Evolutionary conservation across 2,113 vertebrate species (phyloP).

Genomic region (Scolopax mira): DNA sequence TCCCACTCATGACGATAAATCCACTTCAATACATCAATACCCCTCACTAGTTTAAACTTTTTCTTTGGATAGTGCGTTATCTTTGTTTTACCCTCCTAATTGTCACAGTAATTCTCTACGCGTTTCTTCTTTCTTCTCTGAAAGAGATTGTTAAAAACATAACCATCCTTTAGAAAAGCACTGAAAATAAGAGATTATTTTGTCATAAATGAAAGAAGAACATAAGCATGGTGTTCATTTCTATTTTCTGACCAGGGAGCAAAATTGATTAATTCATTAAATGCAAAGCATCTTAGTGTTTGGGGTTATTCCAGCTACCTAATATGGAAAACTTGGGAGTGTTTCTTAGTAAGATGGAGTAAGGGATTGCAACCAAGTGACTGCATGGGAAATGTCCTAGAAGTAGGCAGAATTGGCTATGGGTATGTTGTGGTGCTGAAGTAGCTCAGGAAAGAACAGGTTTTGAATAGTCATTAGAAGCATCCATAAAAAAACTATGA

Average conservation of each 20-base stretch:
- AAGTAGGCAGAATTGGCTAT: neutral
- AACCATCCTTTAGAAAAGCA: neutral
- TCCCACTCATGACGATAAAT: neutral
- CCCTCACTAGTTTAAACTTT: neutral
- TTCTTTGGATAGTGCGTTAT: neutral
- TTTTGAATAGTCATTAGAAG: neutral
- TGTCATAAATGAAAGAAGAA: neutral
- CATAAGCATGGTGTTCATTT: neutral
- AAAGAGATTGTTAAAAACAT: neutral
- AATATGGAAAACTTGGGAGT: neutral
- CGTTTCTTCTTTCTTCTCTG: neutral
- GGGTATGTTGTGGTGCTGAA: neutral
- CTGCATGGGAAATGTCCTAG: neutral
- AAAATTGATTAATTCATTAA: slow-evolving; percentile 5
- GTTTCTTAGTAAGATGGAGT: neutral
- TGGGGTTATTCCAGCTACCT: neutral
- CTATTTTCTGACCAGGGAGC: neutral
- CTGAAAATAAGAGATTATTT: neutral
- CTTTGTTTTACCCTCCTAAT: neutral
- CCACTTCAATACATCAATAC: neutral
- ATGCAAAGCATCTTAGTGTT: neutral
- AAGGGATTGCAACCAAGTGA: neutral
- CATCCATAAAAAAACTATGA: neutral
- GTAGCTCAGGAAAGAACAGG: neutral
- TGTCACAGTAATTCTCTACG: neutral